Conservation (phyloP, 2,888 invertebrate species). For the Pyralis farinalis region DNA sequence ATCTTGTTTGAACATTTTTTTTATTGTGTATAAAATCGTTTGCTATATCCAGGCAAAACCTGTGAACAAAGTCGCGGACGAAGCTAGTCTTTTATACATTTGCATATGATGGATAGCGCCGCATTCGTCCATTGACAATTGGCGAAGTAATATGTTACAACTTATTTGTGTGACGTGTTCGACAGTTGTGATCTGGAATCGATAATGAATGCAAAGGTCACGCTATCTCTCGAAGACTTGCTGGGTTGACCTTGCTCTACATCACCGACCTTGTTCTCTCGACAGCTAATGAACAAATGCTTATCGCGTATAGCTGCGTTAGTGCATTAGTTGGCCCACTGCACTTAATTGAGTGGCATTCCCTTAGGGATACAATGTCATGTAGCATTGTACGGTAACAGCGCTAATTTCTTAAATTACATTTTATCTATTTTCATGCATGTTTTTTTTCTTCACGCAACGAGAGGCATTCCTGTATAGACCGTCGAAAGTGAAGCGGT, state of each 20-base stretch:
- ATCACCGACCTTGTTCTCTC: conserved; percentile 67
- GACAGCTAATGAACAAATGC: conserved; percentile 49
- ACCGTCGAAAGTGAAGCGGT: too few species aligned
- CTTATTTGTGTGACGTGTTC: conserved; percentile 8
- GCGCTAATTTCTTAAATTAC: conserved; percentile 15
- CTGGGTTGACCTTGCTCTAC: conserved; percentile 69
- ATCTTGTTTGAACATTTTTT: too few species aligned
- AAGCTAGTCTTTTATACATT: too few species aligned
- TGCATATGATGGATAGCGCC: too few species aligned
- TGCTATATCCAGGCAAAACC: too few species aligned
- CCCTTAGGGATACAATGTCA: conserved; percentile 43
- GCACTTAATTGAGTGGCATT: conserved; percentile 55
- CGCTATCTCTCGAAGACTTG: conserved; percentile 71
- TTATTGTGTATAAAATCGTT: too few species aligned
- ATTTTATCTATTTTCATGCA: too few species aligned
- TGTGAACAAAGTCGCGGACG: too few species aligned
- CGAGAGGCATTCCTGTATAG: too few species aligned
- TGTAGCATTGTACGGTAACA: conserved; percentile 20
- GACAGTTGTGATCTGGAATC: conserved; percentile 2
- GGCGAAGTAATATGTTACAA: too few species aligned
- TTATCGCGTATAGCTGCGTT: conserved; percentile 50
- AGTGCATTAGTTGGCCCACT: conserved; percentile 54
- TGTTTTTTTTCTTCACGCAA: too few species aligned
- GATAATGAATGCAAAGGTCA: conserved; percentile 50
- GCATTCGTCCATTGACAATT: too few species aligned